Evolutionary conservation across 2,888 invertebrate species (phyloP), one percentile per base, ranked within the genome.

Genomic region (Parnassius smintheus): DNA sequence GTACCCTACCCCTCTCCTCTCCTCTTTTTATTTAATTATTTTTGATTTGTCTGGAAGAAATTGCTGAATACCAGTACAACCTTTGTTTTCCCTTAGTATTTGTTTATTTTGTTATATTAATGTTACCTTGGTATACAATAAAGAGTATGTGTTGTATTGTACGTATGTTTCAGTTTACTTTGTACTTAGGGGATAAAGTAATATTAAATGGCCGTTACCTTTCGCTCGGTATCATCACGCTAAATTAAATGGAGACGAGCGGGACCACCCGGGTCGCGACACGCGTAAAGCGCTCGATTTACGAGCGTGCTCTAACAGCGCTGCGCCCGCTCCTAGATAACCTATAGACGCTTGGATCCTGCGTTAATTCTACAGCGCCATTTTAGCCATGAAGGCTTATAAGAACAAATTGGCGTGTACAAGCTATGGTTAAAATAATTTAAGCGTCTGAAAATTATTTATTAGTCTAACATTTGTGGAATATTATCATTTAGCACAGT

Each of bases 181-280:
- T 35, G 35, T 35, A 35, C 35, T 4, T 35, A 35, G 35, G 35
- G 35, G 35, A 35, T 35, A 35, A 7, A 35, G 7, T 35, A 35
- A 35, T 25, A 25, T 13, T 48, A 13, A 48, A 55, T 44, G 18
- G 18, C 44, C 35, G 50, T 58, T 58, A 58, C 50, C 12, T 58
- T 56, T 54, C n/a, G 50, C 51, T 44, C 22, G 9, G 41, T 54
- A 55, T 59, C 65, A 62, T 59, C 59, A 56, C 50, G 61, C 63
- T 71, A 71, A 72, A 73, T 72, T 72, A 74, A 73, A 70, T 71
- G 74, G 74, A 75, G 67, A 61, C 63, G 72, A 71, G 69, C 54
- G 56, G 75, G 83, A 81, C 85, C 85, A 84, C 85, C 85, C 83
- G 81, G 75, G 74, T 74, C 73, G 85, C 77, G 78, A 80, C 82